Evolutionary conservation across 2,888 invertebrate species (phyloP), one percentile per base, ranked within the genome.

Genomic region (Nephrotoma flavescens): DNA sequence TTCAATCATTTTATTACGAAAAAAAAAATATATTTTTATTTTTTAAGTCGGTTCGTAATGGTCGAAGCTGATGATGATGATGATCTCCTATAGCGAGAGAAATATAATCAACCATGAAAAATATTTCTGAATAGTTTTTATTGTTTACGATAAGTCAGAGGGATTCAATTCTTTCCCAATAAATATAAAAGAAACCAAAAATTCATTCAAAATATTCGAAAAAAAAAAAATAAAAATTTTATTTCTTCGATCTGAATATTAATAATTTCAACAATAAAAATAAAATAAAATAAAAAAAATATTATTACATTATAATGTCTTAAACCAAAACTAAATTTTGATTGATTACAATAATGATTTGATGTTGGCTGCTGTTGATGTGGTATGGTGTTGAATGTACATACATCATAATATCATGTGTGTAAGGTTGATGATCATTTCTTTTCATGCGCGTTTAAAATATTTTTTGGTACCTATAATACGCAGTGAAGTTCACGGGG

Each of bases 321-420:
- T 71, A 71, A 44, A 85, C 85, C 85, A 85, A 44, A 85, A 85
- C 85, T 85, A 85, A 85, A 85, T 85, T 85, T 85, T 85, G 85
- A 85, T 85, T 85, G 85, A 85, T 85, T 85, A 85, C 85, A 85
- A 85, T 85, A 19, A 44, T 85, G 19, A 42, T 85, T 85, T 85
- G 42, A 5, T 85, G 85, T 44, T 85, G 85, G 42, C 44, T 19
- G 71, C 71, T 71, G 71, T 71, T 71, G 31, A 57, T 57, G 19
- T 19, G 57, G 9, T 71, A n/a, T 0, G 9, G 71, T 71, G 71
- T 71, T 71, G 71, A 71, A 71, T 9, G 71, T 19, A 6, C 15
- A 57, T 15, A 11, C 6, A 57, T n/a, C 71, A 15, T 52, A 52
- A 15, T 52, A 52, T 52, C 15, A 52, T 15, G 52, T 5, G 52